Base-by-base conservation (phyloP, 2,797 vertebrate genomes). In the Malurus leucopterus region DNA sequence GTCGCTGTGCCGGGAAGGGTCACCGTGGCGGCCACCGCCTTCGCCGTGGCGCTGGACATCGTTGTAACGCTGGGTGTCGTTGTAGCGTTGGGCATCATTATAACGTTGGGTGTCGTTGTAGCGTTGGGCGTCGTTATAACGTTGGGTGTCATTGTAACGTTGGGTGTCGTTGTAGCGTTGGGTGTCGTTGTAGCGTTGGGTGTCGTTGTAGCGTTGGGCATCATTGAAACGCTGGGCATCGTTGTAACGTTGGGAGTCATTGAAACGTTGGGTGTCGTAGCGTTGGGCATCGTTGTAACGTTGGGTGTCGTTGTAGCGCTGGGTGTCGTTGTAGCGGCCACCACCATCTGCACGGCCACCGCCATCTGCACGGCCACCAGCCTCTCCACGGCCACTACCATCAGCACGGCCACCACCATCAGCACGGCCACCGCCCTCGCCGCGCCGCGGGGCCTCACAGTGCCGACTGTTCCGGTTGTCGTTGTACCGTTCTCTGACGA, bases 401-500 rank as follows among this genome's bases (percentile, higher is more conserved):
- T 30, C 71, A 3, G 11, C 78, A 93, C 96, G 96, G 36, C 97
- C 95, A 7, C 96, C 69, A 0, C 97, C 89, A n/a, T 97, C 97
- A 4, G 94, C 93, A 20, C 96, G 97, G 32, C 73, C 41, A 0
- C 62, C 9, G 5, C 80, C 54, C 13, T 84, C 87, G 0, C 7
- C 26, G 83, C 97, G 97, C 43, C 96, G 96, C 2, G 75, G 96
- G 38, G 49, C 44, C 30, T 97, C 97, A 2, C 62, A 44, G 93
- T 96, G 96, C 92, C 86, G 86, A 67, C 93, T 96, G 81, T 96
- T 80, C 27, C 96, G 80, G 91, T 7, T 79, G 21, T 96, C 97
- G 65, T 34, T 92, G 91, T 97, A 34, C 89, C 93, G 97, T 55
- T 98, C 97, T 62, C 98, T 82, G 89, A 95, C 88, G 17, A 40